Base-by-base conservation (phyloP, 2,888 invertebrate species). In the Creontiades dilutus region DNA sequence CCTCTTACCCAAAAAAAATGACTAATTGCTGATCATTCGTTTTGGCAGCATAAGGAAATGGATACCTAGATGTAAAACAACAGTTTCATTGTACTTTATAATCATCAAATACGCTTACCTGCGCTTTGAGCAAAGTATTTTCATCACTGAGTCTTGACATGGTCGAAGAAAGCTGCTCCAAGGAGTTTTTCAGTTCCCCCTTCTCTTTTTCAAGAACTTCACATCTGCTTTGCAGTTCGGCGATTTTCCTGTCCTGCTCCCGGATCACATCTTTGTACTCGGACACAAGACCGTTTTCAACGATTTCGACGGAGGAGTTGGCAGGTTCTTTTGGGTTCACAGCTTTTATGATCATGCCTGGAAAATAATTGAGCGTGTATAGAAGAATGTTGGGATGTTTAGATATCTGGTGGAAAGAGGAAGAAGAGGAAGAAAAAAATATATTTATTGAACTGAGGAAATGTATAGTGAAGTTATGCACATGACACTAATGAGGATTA, bases 231-330 rank as follows among this genome's bases (percentile, higher is more conserved):
- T 91, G 89, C 16, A 91, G 84, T 82, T 92, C 91, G 11, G 86
- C 89, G 16, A 96, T 93, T 91, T 96, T 94, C 55, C 94, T 94
- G 93, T 98, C 98, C 93, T 99, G 98, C 92, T 98, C 97, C 91
- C 98, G 95, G 92, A 99, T 99, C 87, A 99, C 94, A 90, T 96
- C 95, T 94, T 98, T 98, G 94, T 98, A 98, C 93, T 98, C 97
- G 46, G 90, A 86, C 14, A 92, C 86, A 57, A 92, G 93, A 27
- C 94, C 92, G 0, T 94, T 93, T 37, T 94, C 94, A 88, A 94
- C 94, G 91, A 94, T 82, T 89, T 88, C 90, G 0, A 37, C 52
- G 55, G 90, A 89, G 14, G 91, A 91, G 89, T 91, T 91, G 0
- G 90, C 48, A 16, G 90, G 85, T n/a, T 86, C 90, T 48, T 93